phyloP scores from a whole-genome alignment of 2,113 vertebrate species.

The Sarotherodon lohbergeri region DNA sequence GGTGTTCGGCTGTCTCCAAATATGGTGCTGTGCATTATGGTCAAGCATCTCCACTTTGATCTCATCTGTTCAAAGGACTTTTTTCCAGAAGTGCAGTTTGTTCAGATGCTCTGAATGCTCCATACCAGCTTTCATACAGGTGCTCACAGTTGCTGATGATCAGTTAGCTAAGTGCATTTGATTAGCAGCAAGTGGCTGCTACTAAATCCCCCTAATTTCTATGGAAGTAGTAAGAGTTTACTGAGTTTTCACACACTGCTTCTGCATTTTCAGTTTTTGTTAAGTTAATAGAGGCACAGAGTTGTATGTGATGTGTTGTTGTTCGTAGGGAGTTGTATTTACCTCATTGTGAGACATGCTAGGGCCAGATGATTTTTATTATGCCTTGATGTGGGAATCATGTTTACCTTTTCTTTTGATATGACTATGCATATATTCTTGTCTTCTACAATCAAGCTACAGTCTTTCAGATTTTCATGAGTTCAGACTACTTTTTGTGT shows the following conservation, averaged over 20 bases:
- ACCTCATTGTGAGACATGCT: neutral
- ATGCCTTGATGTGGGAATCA: neutral
- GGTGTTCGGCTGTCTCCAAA: neutral
- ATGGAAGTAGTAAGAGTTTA: neutral
- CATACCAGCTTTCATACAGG: neutral
- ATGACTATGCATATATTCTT: neutral
- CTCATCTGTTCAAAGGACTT: neutral
- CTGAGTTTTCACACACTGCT: neutral
- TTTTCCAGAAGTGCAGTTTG: neutral
- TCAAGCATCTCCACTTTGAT: neutral
- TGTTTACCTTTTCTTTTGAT: neutral
- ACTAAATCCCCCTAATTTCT: neutral
- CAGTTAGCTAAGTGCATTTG: neutral
- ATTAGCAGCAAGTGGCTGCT: neutral
- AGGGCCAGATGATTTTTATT: neutral
- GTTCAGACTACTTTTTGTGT: neutral
- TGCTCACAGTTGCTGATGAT: neutral
- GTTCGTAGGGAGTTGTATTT: neutral
- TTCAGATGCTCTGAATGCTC: neutral
- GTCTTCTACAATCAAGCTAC: neutral
- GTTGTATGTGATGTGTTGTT: neutral
- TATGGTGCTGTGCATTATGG: neutral
- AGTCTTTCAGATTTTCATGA: accelerated
- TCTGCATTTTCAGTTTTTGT: neutral
- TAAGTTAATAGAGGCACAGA: neutral